A percentile compares a stretch with the other conserved stretches of the same genome.
Evolutionary conservation across 2,113 vertebrate species (phyloP).

Genomic region (Nycticryphes semicollaris): DNA sequence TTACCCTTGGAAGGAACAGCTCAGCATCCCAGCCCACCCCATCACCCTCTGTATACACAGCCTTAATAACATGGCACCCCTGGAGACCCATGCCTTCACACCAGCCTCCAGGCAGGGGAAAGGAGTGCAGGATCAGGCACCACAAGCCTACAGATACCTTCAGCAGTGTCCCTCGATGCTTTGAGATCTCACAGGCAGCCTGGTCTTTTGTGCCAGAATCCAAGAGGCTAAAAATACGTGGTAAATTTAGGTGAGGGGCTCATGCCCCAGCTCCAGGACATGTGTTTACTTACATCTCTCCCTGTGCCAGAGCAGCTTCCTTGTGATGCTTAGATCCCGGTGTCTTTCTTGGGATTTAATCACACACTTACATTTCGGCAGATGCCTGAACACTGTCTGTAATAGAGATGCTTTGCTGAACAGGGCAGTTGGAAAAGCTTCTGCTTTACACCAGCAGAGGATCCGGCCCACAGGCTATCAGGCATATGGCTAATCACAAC

Average conservation of each 20-base stretch:
- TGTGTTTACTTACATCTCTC: neutral
- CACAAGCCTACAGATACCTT: neutral
- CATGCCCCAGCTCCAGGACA: neutral
- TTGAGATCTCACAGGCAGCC: neutral
- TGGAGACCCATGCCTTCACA: rapidly evolving
- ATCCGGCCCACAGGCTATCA: conserved; percentile 30
- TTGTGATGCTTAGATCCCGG: rapidly evolving
- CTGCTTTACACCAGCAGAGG: conserved; percentile 22
- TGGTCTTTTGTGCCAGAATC: neutral
- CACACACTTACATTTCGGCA: neutral
- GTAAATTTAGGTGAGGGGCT: neutral
- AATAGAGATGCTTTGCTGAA: neutral
- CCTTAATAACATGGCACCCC: rapidly evolving
- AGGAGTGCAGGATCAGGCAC: neutral
- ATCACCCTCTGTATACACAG: neutral
- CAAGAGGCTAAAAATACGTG: rapidly evolving
- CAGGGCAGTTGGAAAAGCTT: neutral
- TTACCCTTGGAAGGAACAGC: neutral
- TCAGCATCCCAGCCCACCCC: neutral
- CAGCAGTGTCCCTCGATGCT: neutral
- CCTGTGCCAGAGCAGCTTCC: neutral
- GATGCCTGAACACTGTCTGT: neutral
- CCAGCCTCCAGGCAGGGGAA: neutral
- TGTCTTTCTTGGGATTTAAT: neutral
- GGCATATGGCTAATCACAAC: conserved; percentile 40